These are phyloP conservation scores for Mesaphorura yosii DNA, from an alignment of 1,140 invertebrate species.

Conservation along the genomic window DNA sequence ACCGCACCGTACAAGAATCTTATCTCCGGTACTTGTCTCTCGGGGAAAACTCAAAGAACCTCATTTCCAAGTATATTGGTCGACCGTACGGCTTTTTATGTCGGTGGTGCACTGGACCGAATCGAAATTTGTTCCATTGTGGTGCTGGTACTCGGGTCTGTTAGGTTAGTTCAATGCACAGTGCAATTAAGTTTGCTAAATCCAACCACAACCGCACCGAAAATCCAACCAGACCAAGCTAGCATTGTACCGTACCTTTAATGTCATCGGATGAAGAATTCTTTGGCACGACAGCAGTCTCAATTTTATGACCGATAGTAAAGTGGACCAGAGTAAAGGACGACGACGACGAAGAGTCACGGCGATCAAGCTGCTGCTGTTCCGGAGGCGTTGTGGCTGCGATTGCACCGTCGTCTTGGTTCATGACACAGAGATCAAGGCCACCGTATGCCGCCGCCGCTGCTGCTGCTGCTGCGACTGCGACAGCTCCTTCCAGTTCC, in stretches of 20 bases:
- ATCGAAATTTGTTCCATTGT: not conserved
- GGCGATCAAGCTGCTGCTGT: no score
- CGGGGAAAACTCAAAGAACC: no score
- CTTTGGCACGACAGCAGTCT: constrained; percentile 30
- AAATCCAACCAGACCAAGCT: not conserved
- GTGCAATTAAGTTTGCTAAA: not conserved
- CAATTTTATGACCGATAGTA: constrained; percentile 19
- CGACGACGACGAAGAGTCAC: no score
- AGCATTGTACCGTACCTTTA: constrained; percentile 21
- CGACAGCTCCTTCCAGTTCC: not conserved
- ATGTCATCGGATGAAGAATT: constrained; percentile 29
- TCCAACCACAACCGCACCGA: not conserved
- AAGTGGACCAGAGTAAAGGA: constrained; percentile 24
- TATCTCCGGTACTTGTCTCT: no score
- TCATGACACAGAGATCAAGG: not conserved
- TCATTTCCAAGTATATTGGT: no score
- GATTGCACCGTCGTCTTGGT: not conserved
- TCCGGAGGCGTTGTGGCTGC: constrained; percentile 6
- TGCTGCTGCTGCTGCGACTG: not conserved
- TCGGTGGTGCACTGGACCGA: not conserved
- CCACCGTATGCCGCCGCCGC: not conserved
- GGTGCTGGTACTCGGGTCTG: not conserved
- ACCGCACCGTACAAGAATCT: no score
- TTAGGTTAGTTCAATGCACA: not conserved
- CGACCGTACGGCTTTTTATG: no score